These are phyloP conservation scores for Gavialis gangeticus DNA, from an alignment of 2,113 vertebrate species.

Conservation along the genomic window DNA sequence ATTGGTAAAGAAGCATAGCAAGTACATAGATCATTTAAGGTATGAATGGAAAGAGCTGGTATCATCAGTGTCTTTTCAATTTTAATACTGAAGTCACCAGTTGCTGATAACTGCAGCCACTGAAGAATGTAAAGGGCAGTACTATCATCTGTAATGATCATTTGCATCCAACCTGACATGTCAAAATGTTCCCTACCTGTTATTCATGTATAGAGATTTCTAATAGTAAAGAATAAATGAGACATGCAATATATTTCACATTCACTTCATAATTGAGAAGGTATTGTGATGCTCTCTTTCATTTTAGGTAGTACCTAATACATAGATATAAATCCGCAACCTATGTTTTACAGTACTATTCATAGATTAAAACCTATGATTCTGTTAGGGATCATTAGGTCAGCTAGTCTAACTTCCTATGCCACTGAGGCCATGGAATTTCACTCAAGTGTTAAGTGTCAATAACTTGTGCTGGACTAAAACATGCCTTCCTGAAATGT, in stretches of 20 bases:
- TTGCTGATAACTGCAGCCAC: background rate
- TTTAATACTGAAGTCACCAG: fast-evolving
- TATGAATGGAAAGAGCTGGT: background rate
- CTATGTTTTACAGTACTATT: background rate
- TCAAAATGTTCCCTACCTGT: background rate
- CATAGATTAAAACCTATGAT: background rate
- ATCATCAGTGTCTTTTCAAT: background rate
- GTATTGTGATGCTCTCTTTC: background rate
- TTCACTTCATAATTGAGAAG: background rate
- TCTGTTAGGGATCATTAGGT: background rate
- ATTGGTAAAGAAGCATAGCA: background rate
- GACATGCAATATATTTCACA: fast-evolving
- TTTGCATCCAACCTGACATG: background rate
- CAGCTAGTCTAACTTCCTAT: background rate
- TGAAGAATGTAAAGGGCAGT: background rate
- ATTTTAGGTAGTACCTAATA: background rate
- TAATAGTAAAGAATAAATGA: background rate
- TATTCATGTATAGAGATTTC: background rate
- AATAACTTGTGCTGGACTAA: conserved; percentile 16
- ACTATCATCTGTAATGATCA: background rate
- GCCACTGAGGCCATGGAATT: background rate
- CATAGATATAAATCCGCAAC: background rate
- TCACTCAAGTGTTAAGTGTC: background rate
- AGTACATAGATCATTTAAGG: background rate
- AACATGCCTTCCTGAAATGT: background rate